These are phyloP conservation scores for Emesis russula DNA, from an alignment of 2,888 invertebrate species.

Conservation along the genomic window DNA sequence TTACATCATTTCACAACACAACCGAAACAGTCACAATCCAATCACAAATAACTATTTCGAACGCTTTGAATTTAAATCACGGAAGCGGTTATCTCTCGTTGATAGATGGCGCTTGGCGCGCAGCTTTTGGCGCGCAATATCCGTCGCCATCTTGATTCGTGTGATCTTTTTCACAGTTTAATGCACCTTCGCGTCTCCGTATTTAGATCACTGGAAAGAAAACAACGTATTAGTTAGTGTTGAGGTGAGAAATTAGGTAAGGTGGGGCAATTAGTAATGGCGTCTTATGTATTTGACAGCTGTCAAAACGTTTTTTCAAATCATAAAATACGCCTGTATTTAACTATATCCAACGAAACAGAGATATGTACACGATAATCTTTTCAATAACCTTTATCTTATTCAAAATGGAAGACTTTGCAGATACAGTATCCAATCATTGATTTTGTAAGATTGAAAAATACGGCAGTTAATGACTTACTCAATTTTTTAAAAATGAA, in stretches of 20 bases:
- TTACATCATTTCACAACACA: constrained; percentile 92
- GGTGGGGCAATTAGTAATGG: constrained; percentile 92
- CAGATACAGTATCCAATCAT: constrained; percentile 59
- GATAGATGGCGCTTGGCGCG: constrained; percentile 92
- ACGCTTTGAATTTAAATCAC: constrained; percentile 92
- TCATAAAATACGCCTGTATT: constrained; percentile 40
- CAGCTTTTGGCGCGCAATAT: constrained; percentile 93
- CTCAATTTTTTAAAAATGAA: neutral
- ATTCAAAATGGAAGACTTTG: constrained; percentile 83
- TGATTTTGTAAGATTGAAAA: neutral
- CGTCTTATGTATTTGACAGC: constrained; percentile 87
- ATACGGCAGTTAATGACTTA: neutral
- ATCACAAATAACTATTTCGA: constrained; percentile 93
- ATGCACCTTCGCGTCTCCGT: constrained; percentile 91
- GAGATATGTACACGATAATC: constrained; percentile 72
- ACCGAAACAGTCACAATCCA: constrained; percentile 90
- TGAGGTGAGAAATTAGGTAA: constrained; percentile 92
- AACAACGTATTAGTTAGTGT: constrained; percentile 92
- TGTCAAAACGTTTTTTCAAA: constrained; percentile 92
- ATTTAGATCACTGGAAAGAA: constrained; percentile 94
- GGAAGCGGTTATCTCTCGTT: constrained; percentile 91
- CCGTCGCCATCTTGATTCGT: constrained; percentile 93
- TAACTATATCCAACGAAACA: constrained; percentile 33
- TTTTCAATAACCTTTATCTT: constrained; percentile 50
- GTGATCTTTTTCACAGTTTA: constrained; percentile 94